Evolutionary conservation across 2,888 invertebrate species (phyloP), one percentile per base, ranked within the genome.

Genomic region (Plemyria rubiginata): DNA sequence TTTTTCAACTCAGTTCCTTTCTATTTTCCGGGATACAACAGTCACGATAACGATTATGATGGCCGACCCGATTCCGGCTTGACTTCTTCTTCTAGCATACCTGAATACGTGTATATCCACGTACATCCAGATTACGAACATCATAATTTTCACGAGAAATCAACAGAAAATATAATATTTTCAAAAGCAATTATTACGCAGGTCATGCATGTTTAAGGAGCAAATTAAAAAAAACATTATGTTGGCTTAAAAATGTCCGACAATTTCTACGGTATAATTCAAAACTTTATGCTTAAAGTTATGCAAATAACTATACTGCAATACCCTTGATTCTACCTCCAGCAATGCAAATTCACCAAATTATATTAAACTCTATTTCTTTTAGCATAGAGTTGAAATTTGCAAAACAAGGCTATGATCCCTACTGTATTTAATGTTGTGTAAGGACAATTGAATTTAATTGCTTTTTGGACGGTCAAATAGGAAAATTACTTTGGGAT

Each of bases 371-470:
- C 70, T 60, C 66, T 78, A 70, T 48, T 2, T 0, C 46, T 0
- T 4, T 9, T n/a, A 7, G 4, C 12, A 32, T 68, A 78, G 70
- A 65, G 71, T 61, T 62, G 54, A 67, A 55, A 73, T 70, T 71
- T 4, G 65, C 52, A 43, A 50, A 61, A 62, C 63, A 69, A 68
- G 67, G 67, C 73, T 70, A 67, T 67, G 63, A 72, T 72, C 70
- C 69, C 67, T 70, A 74, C 74, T 72, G 72, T 72, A 76, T 65
- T 80, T 79, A 84, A 84, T 81, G 81, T 79, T 68, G 74, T 74
- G 78, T 78, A 73, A 78, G 74, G 71, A 72, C 74, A 73, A 80
- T 81, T 80, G 79, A 82, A 81, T 84, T 80, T 81, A 84, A 83
- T 82, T 81, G 76, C 76, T 74, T 78, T 55, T 74, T 65, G 73